Base-by-base conservation (phyloP, 2,888 invertebrate genomes). In the Drosophila parthenogenetica region DNA sequence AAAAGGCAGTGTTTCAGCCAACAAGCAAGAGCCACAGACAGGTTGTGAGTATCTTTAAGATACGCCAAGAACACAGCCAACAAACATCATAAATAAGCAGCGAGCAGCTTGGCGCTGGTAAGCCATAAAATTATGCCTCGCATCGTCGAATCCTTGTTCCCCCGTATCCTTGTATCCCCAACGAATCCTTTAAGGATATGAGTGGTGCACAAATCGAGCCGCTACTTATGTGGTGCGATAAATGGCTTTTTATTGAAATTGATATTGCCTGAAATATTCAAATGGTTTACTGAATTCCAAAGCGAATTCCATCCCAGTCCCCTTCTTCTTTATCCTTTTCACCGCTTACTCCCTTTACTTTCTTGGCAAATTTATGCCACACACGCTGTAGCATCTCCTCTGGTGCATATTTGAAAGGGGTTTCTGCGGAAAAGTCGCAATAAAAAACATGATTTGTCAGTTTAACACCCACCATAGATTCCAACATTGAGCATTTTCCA, bases 221-320 rank as follows among this genome's bases (percentile, higher is more conserved):
- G 29, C 37, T 35, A 40, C 90, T 89, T 90, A 87, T 89, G 89
- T 87, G 89, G 85, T 87, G 81, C 89, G 77, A 82, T 90, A 90
- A 91, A 89, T 90, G 89, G 90, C 77, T 90, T 90, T 90, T 90
- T 90, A 91, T 90, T 91, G 90, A 90, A 91, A 91, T 90, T 89
- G 92, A 91, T 92, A 91, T 91, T 88, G 81, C 82, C 65, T 78
- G 74, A 82, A 81, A 81, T 82, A 86, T 88, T 88, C 79, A 88
- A 88, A 81, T 85, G 83, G 73, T 54, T 35, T 40, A 61, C 67
- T 16, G 13, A n/a, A 7, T 25, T 40, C 40, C 11, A 13, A 32
- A 5, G 5, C 5, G 16, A n/a, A 5, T 14, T n/a, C 16, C 45
- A 22, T n/a, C 22, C 22, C n/a, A n/a, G n/a, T n/a, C n/a, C n/a